Base-by-base conservation (phyloP, 2,797 vertebrate species). In the Megalops cyprinoides region DNA sequence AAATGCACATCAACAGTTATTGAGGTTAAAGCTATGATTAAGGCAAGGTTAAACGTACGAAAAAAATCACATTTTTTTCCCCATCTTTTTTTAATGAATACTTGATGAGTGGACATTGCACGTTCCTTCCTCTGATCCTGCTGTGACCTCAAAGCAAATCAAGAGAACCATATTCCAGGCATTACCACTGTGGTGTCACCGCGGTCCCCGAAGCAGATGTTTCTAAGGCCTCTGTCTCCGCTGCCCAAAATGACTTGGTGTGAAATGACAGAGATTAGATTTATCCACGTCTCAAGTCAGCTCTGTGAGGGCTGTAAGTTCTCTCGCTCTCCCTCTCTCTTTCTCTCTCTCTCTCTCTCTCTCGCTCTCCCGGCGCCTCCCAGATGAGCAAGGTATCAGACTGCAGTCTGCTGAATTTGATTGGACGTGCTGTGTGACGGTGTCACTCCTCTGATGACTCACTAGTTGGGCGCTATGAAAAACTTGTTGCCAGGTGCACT, bases 201-300 rank as follows among this genome's bases (percentile, higher is more conserved):
- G 73, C 80, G 1, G 25, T 88, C 51, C 88, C 69, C 12, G 46
- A 74, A 84, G 80, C 89, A 93, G 88, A 90, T 93, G 87, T 87
- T 88, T 81, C 78, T 87, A 80, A 83, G 20, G 9, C 44, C 25
- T 7, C 28, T 85, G 44, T 86, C 90, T 91, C 82, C 81, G 53
- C 46, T 85, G 86, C 85, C 85, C 82, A 89, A 88, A 91, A 87
- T 85, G 82, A 78, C 85, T 89, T 79, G 82, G 82, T 74, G 49
- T 76, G 79, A 71, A 85, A 82, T 87, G 86, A 88, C 87, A 90
- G 85, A 82, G 80, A 84, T 83, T 81, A 90, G 87, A 93, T 91
- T 90, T 91, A 89, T 89, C 88, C 84, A 80, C 88, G 62, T 74
- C 82, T 76, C 86, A 84, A 90, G 86, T 84, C 85, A 90, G 84